phyloP scores from a whole-genome alignment of 2,113 vertebrate species.

The Crotalus tigris region DNA sequence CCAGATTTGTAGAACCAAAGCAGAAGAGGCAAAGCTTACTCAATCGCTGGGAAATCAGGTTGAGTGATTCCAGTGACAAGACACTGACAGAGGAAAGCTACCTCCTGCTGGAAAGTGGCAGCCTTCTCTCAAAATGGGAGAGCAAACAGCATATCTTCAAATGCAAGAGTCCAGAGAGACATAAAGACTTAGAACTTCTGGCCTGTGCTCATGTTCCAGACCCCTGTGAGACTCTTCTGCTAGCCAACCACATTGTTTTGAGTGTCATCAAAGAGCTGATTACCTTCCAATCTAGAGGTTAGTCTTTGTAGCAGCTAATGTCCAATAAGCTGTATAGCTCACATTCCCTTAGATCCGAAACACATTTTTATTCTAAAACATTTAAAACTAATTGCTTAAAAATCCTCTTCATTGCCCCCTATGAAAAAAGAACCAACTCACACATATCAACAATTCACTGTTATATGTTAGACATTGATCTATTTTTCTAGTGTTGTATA shows the following conservation, averaged over 20 bases:
- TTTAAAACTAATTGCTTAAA: not conserved
- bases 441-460: not conserved
- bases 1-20: not conserved
- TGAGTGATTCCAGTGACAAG: not conserved
- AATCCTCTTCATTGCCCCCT: not conserved
- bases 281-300: not conserved
- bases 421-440: not conserved
- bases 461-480: not conserved
- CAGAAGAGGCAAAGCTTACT: not conserved
- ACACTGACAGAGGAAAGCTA: not conserved
- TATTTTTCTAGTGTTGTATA: not conserved
- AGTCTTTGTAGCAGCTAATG: not conserved
- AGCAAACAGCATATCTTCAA: not conserved
- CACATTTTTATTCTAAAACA: not conserved
- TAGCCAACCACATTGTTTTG: constrained; percentile 24
- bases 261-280: constrained; percentile 23
- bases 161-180: not conserved
- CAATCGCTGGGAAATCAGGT: not conserved
- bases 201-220: not conserved
- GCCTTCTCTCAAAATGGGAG: constrained; percentile 22
- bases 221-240: not conserved
- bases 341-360: not conserved
- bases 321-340: not conserved
- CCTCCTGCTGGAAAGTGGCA: not conserved
- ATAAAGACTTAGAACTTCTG: not conserved